A percentile compares a stretch with the other conserved stretches of the same genome.
These are phyloP conservation scores for Chinchilla lanigera DNA, from an alignment of 2,113 vertebrate species.

Conservation along the genomic window DNA sequence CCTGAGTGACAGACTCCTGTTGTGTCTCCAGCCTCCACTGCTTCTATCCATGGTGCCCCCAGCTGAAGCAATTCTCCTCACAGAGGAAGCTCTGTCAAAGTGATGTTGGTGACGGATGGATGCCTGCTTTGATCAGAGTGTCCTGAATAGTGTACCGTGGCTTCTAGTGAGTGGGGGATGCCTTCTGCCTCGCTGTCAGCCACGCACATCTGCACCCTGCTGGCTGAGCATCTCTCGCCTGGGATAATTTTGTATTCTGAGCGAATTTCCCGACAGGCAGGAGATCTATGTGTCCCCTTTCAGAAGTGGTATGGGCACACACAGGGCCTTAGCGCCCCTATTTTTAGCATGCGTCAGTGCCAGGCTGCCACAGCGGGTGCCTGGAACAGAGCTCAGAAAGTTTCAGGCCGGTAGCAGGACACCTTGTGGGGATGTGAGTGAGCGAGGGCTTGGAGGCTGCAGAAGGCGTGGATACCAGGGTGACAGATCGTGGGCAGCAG, in stretches of 20 bases:
- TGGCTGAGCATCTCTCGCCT: slow-evolving; percentile 59
- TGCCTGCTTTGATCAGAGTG: background rate
- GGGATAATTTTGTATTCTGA: slow-evolving; percentile 30
- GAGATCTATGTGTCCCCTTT: slow-evolving; percentile 43
- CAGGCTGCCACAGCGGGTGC: background rate
- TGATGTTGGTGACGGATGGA: background rate
- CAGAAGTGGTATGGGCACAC: background rate
- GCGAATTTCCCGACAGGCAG: slow-evolving; percentile 38
- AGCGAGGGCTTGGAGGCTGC: background rate
- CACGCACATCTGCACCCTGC: background rate
- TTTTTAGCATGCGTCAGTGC: background rate
- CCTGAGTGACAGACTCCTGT: background rate
- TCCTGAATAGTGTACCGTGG: slow-evolving; percentile 18
- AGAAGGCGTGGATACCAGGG: slow-evolving; percentile 44
- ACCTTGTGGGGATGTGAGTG: background rate
- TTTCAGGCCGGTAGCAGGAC: background rate
- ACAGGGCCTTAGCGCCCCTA: background rate
- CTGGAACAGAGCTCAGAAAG: background rate
- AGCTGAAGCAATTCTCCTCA: background rate
- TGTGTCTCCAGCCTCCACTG: accelerated
- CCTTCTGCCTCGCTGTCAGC: background rate
- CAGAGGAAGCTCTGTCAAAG: background rate
- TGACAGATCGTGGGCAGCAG: slow-evolving; percentile 47
- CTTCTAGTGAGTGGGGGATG: slow-evolving; percentile 50
- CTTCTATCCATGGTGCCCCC: background rate